These are phyloP conservation scores for Phlogophora meticulosa DNA, from an alignment of 2,888 invertebrate genomes.

Conservation along the genomic window DNA sequence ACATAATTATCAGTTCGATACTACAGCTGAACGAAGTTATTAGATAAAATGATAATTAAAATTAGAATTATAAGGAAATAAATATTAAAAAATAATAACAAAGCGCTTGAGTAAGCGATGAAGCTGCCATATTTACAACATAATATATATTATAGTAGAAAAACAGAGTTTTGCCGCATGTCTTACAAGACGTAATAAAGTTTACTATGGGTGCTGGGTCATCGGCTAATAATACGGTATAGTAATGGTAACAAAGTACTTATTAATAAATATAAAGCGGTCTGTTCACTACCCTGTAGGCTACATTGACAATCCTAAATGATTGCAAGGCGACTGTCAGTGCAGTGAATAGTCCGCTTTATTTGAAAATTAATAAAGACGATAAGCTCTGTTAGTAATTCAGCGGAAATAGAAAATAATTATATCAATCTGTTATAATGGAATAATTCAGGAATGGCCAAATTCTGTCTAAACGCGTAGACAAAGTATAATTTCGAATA, in stretches of 20 bases:
- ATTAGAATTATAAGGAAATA: conserved; percentile 63
- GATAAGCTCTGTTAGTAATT: conserved; percentile 51
- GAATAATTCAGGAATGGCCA: conserved; percentile 69
- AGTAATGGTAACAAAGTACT: conserved; percentile 62
- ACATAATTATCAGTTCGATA: conserved; percentile 59
- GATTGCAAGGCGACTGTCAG: neutral
- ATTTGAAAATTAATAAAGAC: conserved; percentile 32
- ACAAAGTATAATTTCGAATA: conserved; percentile 44
- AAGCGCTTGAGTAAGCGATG: conserved; percentile 58
- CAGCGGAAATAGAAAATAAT: conserved; percentile 45
- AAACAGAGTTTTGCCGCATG: conserved; percentile 23
- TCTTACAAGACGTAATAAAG: conserved; percentile 19
- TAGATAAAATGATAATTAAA: conserved; percentile 53
- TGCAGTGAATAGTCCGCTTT: conserved; percentile 21
- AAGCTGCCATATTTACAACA: conserved; percentile 85
- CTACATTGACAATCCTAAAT: neutral
- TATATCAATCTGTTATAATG: conserved; percentile 47
- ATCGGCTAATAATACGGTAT: conserved; percentile 38
- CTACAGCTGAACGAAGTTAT: conserved; percentile 54
- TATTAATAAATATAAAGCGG: conserved; percentile 37
- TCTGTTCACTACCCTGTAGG: conserved; percentile 2
- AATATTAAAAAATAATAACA: conserved; percentile 72
- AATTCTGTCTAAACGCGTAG: conserved; percentile 32
- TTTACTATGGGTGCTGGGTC: conserved; percentile 29
- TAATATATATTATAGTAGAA: conserved; percentile 69